Evolutionary conservation across 2,797 vertebrate genomes (phyloP), one percentile per base, ranked within the genome.

Genomic region (Lithobates pipiens): DNA sequence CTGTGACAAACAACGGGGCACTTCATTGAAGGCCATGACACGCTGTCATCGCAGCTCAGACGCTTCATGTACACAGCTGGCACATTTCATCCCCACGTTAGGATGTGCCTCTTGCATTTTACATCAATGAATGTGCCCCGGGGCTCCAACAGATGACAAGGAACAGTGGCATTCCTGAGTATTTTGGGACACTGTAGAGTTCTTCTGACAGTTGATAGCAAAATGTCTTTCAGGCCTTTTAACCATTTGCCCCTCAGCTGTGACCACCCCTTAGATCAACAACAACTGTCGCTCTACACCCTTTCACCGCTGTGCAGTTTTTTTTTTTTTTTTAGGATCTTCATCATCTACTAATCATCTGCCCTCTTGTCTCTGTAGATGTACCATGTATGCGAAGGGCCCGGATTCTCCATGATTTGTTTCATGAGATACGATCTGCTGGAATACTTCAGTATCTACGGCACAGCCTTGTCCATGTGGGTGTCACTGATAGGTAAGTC

Each of bases 381-480:
- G 82, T 95, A 95, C 89, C 98, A 99, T 0, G 94, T 95, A 0
- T 99, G 98, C 74, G 93, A 96, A 0, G 95, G 97, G 0, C 98
- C 98, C 0, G 97, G 96, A 0, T 91, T 99, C 16, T 94, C 97
- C 0, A 91, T 99, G 86, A 91, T 99, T 25, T 99, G 98, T 63
- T 96, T 99, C 91, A 95, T 98, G 97, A 96, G 94, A 23, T 97
- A 95, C 0, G 98, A 99, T 82, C 85, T 97, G 79, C 94, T 99
- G 91, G 97, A 99, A 86, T 97, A 98, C 76, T 99, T 99, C 94
- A 98, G 95, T 13, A 94, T 98, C 81, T 99, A 98, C 0, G 96
- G 97, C 44, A 99, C 97, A 0, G 96, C 97, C 0, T 92, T 99
- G 74, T 99, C 98, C 86, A 99, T 99, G 94, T 99, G 98, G 98